Evolutionary conservation across 2,888 invertebrate genomes (phyloP), one percentile per base, ranked within the genome.

Genomic region (Rhopalosiphum nymphaeae): DNA sequence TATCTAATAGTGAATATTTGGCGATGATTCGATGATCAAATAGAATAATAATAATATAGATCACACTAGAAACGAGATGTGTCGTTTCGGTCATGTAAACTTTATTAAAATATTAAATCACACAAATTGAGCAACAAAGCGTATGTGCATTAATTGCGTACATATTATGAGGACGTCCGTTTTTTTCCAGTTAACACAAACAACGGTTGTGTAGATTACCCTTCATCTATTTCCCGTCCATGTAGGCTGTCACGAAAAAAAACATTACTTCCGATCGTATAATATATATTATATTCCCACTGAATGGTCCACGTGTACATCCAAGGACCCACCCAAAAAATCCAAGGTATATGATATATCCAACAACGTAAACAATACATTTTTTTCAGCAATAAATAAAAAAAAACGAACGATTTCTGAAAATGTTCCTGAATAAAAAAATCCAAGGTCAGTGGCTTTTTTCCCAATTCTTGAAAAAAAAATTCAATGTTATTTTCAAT

Each of bases 141-240:
- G 61, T 29, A 42, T 44, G 57, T 42, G 44, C 61, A 88, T 92
- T 93, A 93, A 89, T 78, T 93, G 89, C 89, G 29, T n/a, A 56
- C n/a, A 57, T 89, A 93, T 93, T 93, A 89, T 89, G 84, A 93
- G 93, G 85, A 93, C 85, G 93, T 93, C 93, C 93, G 93, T 93
- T 93, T 93, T 91, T 92, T 93, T 78, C 93, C 89, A 84, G 78
- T 93, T 93, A 93, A 93, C 84, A 89, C 89, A 88, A 89, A 93
- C 93, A 93, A 89, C 89, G 89, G 84, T 53, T 56, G 89, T 46
- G 84, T 46, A 89, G 85, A 93, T 89, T 93, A 93, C 85, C 89
- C 93, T 92, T 89, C 93, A 46, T 93, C 46, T 89, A 89, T 89
- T 90, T 93, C 89, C 91, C 93, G 89, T 93, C n/a, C 57, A 53